A percentile compares a stretch with the other conserved stretches of the same genome.
phyloP scores from a whole-genome alignment of 2,888 invertebrate genomes.

The Amaurobius ferox region DNA sequence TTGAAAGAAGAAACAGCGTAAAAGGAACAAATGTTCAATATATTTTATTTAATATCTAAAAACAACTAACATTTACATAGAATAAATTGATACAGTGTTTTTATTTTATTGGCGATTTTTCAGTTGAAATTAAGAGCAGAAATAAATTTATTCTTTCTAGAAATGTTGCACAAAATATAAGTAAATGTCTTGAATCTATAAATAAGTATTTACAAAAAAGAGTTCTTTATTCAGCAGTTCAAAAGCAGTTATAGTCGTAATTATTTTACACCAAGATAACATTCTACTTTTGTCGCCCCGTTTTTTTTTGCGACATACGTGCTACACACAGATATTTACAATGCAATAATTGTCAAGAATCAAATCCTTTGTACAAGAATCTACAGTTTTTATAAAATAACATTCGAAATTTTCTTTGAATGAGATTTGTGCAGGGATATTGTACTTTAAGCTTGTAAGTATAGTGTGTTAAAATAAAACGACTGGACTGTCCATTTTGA shows the following conservation, averaged over 20 bases:
- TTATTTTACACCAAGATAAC: neutral
- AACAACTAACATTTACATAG: neutral
- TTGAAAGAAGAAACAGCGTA: too few relatives aligned
- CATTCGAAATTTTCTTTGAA: too few relatives aligned
- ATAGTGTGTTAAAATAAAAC: too few relatives aligned
- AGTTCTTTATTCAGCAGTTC: neutral
- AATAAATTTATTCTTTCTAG: neutral
- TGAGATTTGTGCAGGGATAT: too few relatives aligned
- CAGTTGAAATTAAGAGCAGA: neutral
- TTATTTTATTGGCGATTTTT: neutral
- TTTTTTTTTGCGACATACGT: neutral
- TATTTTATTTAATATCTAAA: neutral
- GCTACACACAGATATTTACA: constrained; percentile 8
- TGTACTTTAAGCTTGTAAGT: too few relatives aligned
- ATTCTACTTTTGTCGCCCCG: neutral
- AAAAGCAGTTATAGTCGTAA: neutral
- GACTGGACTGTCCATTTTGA: too few relatives aligned
- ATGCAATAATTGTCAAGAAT: neutral
- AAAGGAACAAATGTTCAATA: neutral
- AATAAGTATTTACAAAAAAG: neutral
- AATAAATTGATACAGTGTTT: neutral
- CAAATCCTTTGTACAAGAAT: neutral
- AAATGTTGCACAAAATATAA: neutral
- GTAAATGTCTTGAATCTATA: neutral
- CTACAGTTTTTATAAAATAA: neutral